A percentile compares a stretch with the other conserved stretches of the same genome.
Conservation (phyloP, 2,113 vertebrate species). For the Neolamprologus longior region DNA sequence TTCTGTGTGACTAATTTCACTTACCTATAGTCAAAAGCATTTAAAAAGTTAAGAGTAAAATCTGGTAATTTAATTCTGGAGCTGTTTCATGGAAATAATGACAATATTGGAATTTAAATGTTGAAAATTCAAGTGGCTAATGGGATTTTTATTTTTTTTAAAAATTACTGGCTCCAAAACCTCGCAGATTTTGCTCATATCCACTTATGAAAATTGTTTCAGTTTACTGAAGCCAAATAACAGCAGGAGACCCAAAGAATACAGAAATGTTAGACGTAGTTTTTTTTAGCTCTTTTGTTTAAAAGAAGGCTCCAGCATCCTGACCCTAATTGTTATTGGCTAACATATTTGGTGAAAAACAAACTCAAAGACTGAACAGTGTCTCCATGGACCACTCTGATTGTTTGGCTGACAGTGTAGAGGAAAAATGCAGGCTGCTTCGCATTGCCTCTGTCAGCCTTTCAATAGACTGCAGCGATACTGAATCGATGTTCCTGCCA, state of each 20-base stretch:
- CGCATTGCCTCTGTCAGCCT: not conserved
- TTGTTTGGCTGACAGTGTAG: not conserved
- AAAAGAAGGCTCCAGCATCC: not conserved
- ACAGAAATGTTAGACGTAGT: not conserved
- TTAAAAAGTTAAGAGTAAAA: not conserved
- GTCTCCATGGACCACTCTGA: slow-evolving; percentile 4
- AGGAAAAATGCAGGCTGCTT: not conserved
- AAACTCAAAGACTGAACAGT: not conserved
- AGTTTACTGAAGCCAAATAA: not conserved
- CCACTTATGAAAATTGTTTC: not conserved
- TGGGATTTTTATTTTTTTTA: not conserved
- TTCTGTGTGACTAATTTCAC: not conserved
- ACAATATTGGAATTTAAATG: not conserved
- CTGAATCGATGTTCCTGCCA: not conserved
- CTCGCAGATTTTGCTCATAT: not conserved
- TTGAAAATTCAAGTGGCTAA: not conserved
- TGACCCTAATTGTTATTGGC: not conserved
- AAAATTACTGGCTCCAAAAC: not conserved
- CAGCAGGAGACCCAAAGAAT: not conserved
- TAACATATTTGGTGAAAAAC: not conserved
- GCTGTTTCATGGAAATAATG: not conserved
- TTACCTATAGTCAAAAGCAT: not conserved
- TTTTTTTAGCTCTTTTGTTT: not conserved
- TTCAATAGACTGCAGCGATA: not conserved
- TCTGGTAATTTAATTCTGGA: not conserved